Evolutionary conservation across 2,113 vertebrate species (phyloP), one percentile per base, ranked within the genome.

Genomic region (Nesospiza acunhae): DNA sequence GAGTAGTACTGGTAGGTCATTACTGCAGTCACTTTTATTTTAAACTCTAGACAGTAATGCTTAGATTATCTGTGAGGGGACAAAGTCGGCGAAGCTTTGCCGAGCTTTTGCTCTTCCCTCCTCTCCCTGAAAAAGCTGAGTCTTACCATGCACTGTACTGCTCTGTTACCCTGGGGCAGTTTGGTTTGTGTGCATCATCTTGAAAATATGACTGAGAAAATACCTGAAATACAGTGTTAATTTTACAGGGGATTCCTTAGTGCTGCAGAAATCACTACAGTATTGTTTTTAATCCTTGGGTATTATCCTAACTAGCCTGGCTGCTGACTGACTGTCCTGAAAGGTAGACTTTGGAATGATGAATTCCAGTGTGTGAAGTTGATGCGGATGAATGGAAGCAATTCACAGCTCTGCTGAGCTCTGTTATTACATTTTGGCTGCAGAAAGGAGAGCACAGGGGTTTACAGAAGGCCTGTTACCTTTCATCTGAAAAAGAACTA

Each of bases 331-430:
- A 10, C 66, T 60, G 0, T 46, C 89, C 87, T 93, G 44, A 64
- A 72, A 93, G 93, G 90, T 93, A 73, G 69, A 44, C 80, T 95
- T 96, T 86, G 95, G 93, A 96, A 96, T 88, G 89, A 78, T 92
- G 94, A 95, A 97, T 93, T 72, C 90, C 93, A 94, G 77, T n/a
- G 88, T 94, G 76, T 94, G 97, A 96, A 95, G 93, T 96, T 39
- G 49, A 87, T 93, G 96, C 96, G 97, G 94, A 92, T 92, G 96
- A 96, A 93, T 95, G 93, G 93, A 88, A 95, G 95, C 93, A 98
- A 96, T 98, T 98, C 95, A 85, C 97, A 96, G 94, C 97, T 98
- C 97, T 95, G 96, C 93, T 94, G 77, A 72, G 82, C 86, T 93
- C 87, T 93, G 26, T 95, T 87, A 92, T 63, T 97, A 88, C 92